phyloP scores from a whole-genome alignment of 30 jellyfish, hydroid and myxozoan species.

The Aurelia sp. region DNA sequence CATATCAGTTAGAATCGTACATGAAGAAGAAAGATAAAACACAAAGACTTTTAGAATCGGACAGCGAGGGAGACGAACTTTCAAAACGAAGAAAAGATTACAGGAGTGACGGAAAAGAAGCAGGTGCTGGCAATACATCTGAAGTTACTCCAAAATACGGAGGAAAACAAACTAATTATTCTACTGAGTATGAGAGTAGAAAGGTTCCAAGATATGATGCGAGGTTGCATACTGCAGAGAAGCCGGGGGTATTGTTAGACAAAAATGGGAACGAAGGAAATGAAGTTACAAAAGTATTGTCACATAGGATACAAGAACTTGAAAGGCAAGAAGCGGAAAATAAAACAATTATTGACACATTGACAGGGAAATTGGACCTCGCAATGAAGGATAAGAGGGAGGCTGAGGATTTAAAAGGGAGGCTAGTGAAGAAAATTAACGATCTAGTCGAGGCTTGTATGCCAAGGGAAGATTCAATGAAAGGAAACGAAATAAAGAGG shows the following conservation, averaged over 20 bases:
- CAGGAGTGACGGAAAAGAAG: too few relatives aligned
- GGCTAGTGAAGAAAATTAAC: neutral
- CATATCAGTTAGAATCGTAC: too few relatives aligned
- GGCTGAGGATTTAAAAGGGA: neutral
- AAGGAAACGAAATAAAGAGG: neutral
- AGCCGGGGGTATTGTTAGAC: conserved; percentile 39
- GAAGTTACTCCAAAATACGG: too few relatives aligned
- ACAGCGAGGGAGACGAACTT: too few relatives aligned
- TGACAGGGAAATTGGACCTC: neutral
- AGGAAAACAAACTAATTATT: too few relatives aligned
- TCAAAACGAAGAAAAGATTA: too few relatives aligned
- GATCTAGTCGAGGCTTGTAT: neutral
- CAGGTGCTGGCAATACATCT: too few relatives aligned
- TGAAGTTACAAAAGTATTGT: conserved; percentile 19
- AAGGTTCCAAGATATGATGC: neutral
- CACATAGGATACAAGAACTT: conserved; percentile 39
- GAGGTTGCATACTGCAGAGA: conserved; percentile 33
- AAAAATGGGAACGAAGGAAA: conserved; percentile 22
- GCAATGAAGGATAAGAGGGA: neutral
- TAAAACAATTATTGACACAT: neutral
- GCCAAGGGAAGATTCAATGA: conserved; percentile 11
- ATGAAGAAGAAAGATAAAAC: too few relatives aligned
- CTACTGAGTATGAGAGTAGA: too few relatives aligned
- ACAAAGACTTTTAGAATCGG: too few relatives aligned
- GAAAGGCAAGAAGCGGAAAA: conserved; percentile 23